Evolutionary conservation across 1,140 invertebrate genomes (phyloP).

Genomic region (Pseudoatta argentina): DNA sequence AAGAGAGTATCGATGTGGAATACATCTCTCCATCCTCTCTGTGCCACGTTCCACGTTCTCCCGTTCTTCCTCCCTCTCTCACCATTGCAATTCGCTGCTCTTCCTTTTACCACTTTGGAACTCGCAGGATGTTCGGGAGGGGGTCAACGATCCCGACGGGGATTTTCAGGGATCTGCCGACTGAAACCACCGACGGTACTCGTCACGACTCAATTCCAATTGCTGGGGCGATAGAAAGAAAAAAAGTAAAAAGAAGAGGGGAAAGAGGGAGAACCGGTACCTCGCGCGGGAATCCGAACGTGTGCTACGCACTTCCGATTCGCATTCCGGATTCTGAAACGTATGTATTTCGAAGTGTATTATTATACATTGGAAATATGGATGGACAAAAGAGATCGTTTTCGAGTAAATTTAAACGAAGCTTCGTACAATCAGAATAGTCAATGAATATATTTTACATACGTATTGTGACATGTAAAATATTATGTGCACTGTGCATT

Average conservation of each 20-base stretch:
- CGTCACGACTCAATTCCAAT: conserved; percentile 75
- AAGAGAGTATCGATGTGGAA: conserved; percentile 78
- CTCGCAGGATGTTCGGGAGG: conserved; percentile 70
- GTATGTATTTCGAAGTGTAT: background rate
- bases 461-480: background rate
- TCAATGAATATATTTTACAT: background rate
- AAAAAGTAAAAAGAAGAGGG: conserved; percentile 19
- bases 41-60: conserved; percentile 27
- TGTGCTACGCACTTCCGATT: conserved; percentile 42
- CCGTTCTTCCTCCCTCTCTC: conserved; percentile 10
- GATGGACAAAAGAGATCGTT: background rate
- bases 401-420: conserved; percentile 12
- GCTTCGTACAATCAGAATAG: background rate
- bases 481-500: background rate
- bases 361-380: conserved; percentile 25
- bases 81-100: conserved; percentile 55
- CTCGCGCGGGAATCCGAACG: conserved; percentile 48
- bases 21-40: conserved; percentile 69
- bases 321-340: conserved; percentile 22
- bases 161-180: conserved; percentile 78
- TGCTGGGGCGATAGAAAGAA: conserved; percentile 71
- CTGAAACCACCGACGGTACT: conserved; percentile 76
- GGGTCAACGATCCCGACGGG: conserved; percentile 78
- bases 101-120: conserved; percentile 72
- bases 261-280: background rate